Conservation (phyloP, 2,797 vertebrate genomes). For the Diplodus sargus region DNA sequence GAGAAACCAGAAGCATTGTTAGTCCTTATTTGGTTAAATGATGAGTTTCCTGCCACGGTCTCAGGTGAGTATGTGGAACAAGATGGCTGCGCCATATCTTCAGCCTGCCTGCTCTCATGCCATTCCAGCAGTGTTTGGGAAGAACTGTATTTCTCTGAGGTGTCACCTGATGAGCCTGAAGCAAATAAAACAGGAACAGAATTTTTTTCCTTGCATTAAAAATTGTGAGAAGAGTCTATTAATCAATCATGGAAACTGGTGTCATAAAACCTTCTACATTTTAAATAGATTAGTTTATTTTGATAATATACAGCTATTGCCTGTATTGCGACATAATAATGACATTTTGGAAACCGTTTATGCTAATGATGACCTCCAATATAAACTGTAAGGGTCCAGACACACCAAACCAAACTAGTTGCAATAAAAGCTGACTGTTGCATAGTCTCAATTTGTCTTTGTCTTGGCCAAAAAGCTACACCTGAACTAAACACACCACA, state of each 20-base stretch:
- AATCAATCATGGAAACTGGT: no score
- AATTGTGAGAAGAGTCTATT: not conserved
- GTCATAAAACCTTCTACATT: not conserved
- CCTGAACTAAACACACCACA: no score
- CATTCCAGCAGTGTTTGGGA: slow-evolving; percentile 12
- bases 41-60: slow-evolving; percentile 2
- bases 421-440: no score
- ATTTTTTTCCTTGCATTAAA: not conserved
- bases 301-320: not conserved
- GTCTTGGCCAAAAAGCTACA: no score
- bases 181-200: slow-evolving; percentile 16
- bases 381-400: not conserved
- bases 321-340: not conserved
- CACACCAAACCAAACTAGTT: no score
- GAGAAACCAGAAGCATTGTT: not conserved
- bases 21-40: not conserved
- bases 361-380: not conserved
- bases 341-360: not conserved
- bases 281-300: not conserved
- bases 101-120: slow-evolving; percentile 4
- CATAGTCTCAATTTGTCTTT: no score
- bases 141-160: not conserved
- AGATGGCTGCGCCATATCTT: slow-evolving; percentile 41
- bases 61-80: slow-evolving; percentile 42
- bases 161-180: slow-evolving; percentile 25